Evolutionary conservation across 2,888 invertebrate genomes (phyloP).

Genomic region (Euphydryas editha): DNA sequence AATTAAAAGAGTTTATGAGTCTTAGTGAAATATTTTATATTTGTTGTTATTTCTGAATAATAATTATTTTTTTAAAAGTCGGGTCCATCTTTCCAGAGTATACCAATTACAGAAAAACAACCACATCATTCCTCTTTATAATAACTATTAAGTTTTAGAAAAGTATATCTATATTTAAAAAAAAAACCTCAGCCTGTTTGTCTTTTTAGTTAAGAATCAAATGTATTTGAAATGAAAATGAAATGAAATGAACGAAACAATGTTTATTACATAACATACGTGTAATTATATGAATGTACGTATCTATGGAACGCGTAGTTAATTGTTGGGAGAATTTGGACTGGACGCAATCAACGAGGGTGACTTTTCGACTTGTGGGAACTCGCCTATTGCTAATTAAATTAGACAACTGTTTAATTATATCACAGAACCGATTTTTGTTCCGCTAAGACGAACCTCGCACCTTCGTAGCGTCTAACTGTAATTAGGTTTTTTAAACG

Average conservation of each 20-base stretch:
- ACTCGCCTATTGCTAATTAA: slow-evolving; percentile 80
- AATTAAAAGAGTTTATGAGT: too few species aligned
- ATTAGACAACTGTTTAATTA: slow-evolving; percentile 81
- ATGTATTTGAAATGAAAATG: neutral
- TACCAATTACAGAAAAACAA: too few species aligned
- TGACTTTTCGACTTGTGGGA: slow-evolving; percentile 78
- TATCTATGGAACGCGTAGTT: slow-evolving; percentile 58
- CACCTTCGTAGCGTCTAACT: slow-evolving; percentile 44
- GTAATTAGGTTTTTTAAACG: slow-evolving; percentile 29
- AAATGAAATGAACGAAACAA: slow-evolving; percentile 48
- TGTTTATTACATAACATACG: slow-evolving; percentile 52
- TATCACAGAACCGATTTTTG: slow-evolving; percentile 58
- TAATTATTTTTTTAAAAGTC: too few species aligned
- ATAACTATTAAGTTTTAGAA: too few species aligned
- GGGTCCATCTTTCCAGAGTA: too few species aligned
- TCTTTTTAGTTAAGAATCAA: neutral
- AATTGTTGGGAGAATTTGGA: slow-evolving; percentile 76
- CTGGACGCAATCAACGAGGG: slow-evolving; percentile 66
- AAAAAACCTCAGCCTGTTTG: too few species aligned
- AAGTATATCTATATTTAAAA: too few species aligned
- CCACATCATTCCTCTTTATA: too few species aligned
- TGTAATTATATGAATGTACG: slow-evolving; percentile 29
- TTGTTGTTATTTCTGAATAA: too few species aligned
- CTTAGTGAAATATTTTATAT: too few species aligned
- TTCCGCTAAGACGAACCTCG: slow-evolving; percentile 56